phyloP scores from a whole-genome alignment of 2,888 invertebrate species.

The Drosophila ustulata region DNA sequence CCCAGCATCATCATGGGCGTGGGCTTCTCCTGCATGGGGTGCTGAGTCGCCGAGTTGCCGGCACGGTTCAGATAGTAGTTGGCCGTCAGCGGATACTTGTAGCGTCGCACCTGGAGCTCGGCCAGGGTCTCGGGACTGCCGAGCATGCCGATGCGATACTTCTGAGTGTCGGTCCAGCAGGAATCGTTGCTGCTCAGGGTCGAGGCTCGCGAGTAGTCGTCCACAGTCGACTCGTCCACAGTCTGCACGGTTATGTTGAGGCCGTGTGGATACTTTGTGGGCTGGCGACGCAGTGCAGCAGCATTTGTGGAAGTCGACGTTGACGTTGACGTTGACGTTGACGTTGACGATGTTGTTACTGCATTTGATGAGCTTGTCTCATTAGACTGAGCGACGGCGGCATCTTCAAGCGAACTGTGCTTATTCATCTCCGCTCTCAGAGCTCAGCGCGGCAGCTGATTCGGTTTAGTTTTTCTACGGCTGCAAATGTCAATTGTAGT shows the following conservation, averaged over 20 bases:
- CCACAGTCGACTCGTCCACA: constrained; percentile 44
- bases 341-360: constrained; percentile 21
- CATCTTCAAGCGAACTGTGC: constrained; percentile 37
- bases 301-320: constrained; percentile 20
- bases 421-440: constrained; percentile 41
- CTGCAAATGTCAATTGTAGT: constrained; percentile 58
- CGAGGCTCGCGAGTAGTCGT: constrained; percentile 68
- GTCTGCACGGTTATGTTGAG: constrained; percentile 79
- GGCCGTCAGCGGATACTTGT: constrained; percentile 79
- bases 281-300: constrained; percentile 69
- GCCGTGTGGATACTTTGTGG: constrained; percentile 82
- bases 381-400: constrained; percentile 19
- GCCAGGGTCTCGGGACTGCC: constrained; percentile 78
- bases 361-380: constrained; percentile 7
- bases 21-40: constrained; percentile 56
- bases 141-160: constrained; percentile 77
- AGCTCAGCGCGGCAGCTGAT: constrained; percentile 23
- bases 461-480: constrained; percentile 9
- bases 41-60: not conserved
- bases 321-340: constrained; percentile 9
- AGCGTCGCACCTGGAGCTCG: constrained; percentile 82
- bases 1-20: constrained; percentile 66
- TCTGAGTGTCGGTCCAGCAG: constrained; percentile 68
- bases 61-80: constrained; percentile 77
- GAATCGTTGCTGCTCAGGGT: constrained; percentile 54